Evolutionary conservation across 2,113 vertebrate species (phyloP).

Genomic region (Potamarius usumacintae): DNA sequence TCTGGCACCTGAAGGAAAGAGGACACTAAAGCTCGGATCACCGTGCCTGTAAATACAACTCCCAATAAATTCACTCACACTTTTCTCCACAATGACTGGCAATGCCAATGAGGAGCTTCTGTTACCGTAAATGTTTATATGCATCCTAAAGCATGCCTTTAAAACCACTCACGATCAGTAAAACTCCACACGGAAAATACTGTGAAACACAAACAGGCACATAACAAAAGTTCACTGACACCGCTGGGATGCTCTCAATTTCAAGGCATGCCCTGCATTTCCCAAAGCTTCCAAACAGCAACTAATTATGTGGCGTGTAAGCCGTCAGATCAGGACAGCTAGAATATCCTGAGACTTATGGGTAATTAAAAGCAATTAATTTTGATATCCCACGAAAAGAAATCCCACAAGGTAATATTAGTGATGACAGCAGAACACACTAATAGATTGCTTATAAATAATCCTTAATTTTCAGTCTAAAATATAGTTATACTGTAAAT

Average conservation of each 20-base stretch:
- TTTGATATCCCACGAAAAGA: not conserved
- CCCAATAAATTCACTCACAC: slow-evolving; percentile 53
- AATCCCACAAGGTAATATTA: slow-evolving; percentile 36
- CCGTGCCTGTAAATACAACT: slow-evolving; percentile 52
- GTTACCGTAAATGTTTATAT: slow-evolving; percentile 69
- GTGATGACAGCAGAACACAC: slow-evolving; percentile 27
- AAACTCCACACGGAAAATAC: slow-evolving; percentile 63
- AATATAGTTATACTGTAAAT: too few relatives aligned
- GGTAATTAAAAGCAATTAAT: slow-evolving; percentile 25
- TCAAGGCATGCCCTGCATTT: slow-evolving; percentile 23
- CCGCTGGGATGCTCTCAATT: slow-evolving; percentile 33
- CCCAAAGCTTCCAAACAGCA: slow-evolving; percentile 18
- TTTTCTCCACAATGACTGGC: slow-evolving; percentile 49
- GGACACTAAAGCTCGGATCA: slow-evolving; percentile 40
- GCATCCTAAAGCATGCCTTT: slow-evolving; percentile 65
- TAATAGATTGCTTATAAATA: slow-evolving; percentile 28
- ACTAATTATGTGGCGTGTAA: slow-evolving; percentile 13
- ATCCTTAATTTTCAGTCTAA: slow-evolving; percentile 19
- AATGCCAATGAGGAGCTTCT: slow-evolving; percentile 49
- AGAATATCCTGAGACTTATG: slow-evolving; percentile 25
- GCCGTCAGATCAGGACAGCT: slow-evolving; percentile 2
- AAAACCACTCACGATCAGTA: slow-evolving; percentile 66
- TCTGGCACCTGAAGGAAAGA: slow-evolving; percentile 57
- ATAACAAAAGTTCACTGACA: slow-evolving; percentile 47
- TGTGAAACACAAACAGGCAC: slow-evolving; percentile 59